phyloP scores from a whole-genome alignment of 2,888 invertebrate genomes.

The Dioctria rufipes region DNA sequence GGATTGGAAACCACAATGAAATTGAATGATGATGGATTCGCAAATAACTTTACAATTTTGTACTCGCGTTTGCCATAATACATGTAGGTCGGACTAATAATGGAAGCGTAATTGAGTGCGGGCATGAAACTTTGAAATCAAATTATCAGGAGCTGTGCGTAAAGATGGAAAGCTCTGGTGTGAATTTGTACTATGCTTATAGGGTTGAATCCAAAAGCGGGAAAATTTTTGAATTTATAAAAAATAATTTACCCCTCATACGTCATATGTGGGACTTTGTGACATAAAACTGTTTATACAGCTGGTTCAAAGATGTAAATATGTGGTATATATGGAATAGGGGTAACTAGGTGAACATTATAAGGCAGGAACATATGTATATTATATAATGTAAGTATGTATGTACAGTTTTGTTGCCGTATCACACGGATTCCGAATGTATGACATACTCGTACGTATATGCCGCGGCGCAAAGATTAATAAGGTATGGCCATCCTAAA shows the following conservation, averaged over 20 bases:
- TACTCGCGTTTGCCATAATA: neutral
- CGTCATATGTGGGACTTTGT: neutral
- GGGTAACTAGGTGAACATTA: neutral
- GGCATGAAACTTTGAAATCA: slow-evolving; percentile 43
- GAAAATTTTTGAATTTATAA: no score
- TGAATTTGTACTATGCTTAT: neutral
- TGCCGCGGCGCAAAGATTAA: no score
- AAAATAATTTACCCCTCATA: neutral
- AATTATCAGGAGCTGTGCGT: slow-evolving; percentile 25
- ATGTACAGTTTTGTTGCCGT: no score
- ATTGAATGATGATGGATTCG: neutral
- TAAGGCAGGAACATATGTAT: no score
- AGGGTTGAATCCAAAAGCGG: neutral
- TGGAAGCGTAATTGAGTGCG: slow-evolving; percentile 28
- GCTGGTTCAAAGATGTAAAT: neutral
- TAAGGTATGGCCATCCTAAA: no score
- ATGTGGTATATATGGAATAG: neutral
- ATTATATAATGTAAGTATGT: no score
- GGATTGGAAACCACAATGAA: slow-evolving; percentile 1
- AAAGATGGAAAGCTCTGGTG: slow-evolving; percentile 15
- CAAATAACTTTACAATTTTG: slow-evolving; percentile 20
- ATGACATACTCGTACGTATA: no score
- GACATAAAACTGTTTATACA: slow-evolving; percentile 12
- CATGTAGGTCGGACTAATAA: slow-evolving; percentile 24
- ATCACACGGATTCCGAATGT: no score